Conservation (phyloP, 2,113 vertebrate species). For the Bufo gargarizans region DNA sequence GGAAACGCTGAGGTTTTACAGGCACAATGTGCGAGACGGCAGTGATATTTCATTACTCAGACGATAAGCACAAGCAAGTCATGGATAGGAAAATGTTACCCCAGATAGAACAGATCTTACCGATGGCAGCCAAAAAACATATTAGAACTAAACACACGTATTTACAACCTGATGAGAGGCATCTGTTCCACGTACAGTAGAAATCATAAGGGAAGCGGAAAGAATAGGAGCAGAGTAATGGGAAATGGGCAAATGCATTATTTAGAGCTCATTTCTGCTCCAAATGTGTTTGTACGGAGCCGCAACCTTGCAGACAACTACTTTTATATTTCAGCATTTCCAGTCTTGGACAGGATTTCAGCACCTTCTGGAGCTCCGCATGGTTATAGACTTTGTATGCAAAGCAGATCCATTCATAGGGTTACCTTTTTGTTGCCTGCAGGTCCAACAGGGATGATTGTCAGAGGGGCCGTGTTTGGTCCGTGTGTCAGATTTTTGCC, state of each 20-base stretch:
- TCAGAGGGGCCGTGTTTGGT: too few relatives aligned
- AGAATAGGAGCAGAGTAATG: background rate
- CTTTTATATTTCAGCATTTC: background rate
- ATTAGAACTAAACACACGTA: background rate
- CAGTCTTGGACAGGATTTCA: too few relatives aligned
- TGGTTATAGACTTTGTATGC: too few relatives aligned
- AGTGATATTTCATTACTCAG: background rate
- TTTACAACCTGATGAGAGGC: background rate
- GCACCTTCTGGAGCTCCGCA: too few relatives aligned
- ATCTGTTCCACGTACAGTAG: background rate
- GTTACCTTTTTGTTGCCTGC: too few relatives aligned
- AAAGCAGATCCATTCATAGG: too few relatives aligned
- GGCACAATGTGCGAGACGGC: background rate
- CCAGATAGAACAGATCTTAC: background rate
- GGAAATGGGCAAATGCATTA: conserved; percentile 13
- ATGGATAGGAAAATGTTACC: conserved; percentile 5
- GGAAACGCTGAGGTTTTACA: background rate
- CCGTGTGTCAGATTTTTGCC: too few relatives aligned
- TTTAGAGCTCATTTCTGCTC: background rate
- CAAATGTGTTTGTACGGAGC: background rate
- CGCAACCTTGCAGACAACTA: background rate
- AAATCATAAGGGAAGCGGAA: background rate
- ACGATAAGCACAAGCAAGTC: background rate
- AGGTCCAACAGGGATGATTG: too few relatives aligned
- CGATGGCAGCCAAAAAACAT: conserved; percentile 11